Conservation (phyloP, 2,888 invertebrate genomes). For the Chironomus riparius region DNA sequence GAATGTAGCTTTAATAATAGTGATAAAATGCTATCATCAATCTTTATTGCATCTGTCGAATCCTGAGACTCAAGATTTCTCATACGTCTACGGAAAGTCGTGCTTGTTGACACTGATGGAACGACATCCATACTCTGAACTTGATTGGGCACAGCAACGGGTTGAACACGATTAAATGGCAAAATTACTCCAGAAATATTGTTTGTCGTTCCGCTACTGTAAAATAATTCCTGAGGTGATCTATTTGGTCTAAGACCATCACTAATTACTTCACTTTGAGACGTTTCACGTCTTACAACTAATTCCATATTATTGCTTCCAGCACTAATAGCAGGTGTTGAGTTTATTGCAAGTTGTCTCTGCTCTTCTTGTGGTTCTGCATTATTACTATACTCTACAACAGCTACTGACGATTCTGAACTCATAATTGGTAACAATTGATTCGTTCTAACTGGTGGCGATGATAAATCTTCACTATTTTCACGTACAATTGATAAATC, state of each 20-base stretch:
- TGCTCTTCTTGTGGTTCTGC: slow-evolving; percentile 33
- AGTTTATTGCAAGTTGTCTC: slow-evolving; percentile 11
- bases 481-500: slow-evolving; percentile 43
- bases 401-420: slow-evolving; percentile 15
- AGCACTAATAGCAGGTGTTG: slow-evolving; percentile 33
- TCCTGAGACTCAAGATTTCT: slow-evolving; percentile 22
- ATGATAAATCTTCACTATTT: slow-evolving; percentile 34
- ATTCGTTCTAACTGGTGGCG: neutral
- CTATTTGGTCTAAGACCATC: slow-evolving; percentile 35
- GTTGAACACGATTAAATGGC: slow-evolving; percentile 42
- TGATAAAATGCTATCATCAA: slow-evolving; percentile 85
- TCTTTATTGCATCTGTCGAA: slow-evolving; percentile 45
- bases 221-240: slow-evolving; percentile 38
- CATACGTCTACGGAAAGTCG: neutral
- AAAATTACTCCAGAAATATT: slow-evolving; percentile 1
- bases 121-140: neutral
- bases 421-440: slow-evolving; percentile 10
- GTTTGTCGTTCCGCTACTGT: neutral
- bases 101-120: neutral
- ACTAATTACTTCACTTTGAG: slow-evolving; percentile 6
- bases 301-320: slow-evolving; percentile 41
- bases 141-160: slow-evolving; percentile 40
- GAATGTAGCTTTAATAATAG: slow-evolving; percentile 82
- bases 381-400: slow-evolving; percentile 26
- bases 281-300: slow-evolving; percentile 36